Conservation (phyloP, 2,113 vertebrate genomes). For the Eonycteris spelaea region DNA sequence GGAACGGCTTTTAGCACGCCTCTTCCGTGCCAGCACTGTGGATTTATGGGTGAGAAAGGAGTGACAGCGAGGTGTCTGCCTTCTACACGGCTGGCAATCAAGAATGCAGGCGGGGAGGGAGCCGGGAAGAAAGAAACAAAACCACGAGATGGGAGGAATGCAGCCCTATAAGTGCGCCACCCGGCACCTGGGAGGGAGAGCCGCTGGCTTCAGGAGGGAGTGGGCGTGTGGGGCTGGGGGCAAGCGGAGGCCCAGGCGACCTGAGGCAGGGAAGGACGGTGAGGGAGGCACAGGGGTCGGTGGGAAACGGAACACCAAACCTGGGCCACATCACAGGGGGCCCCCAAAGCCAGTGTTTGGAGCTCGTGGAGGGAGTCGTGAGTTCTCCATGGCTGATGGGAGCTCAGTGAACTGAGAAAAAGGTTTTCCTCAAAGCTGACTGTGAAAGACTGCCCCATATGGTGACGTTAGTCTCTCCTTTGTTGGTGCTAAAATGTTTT, state of each 20-base stretch:
- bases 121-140: not conserved
- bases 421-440: not conserved
- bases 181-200: not conserved
- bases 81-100: not conserved
- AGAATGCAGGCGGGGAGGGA: not conserved
- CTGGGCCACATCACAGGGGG: not conserved
- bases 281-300: not conserved
- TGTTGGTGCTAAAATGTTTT: not conserved
- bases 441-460: not conserved
- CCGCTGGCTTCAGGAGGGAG: not conserved
- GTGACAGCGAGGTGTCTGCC: not conserved
- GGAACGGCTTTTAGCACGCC: not conserved
- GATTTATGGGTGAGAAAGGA: not conserved
- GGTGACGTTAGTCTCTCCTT: not conserved
- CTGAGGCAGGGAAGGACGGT: not conserved
- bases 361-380: too few relatives aligned
- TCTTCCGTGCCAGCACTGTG: accelerated
- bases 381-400: not conserved
- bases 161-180: accelerated
- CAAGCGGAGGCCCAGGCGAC: not conserved
- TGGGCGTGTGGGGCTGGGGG: too few relatives aligned
- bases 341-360: not conserved
- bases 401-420: not conserved
- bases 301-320: not conserved
- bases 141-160: not conserved